These are phyloP conservation scores for Sinohyriopsis cumingii DNA, from an alignment of 2,888 invertebrate species.

Conservation along the genomic window DNA sequence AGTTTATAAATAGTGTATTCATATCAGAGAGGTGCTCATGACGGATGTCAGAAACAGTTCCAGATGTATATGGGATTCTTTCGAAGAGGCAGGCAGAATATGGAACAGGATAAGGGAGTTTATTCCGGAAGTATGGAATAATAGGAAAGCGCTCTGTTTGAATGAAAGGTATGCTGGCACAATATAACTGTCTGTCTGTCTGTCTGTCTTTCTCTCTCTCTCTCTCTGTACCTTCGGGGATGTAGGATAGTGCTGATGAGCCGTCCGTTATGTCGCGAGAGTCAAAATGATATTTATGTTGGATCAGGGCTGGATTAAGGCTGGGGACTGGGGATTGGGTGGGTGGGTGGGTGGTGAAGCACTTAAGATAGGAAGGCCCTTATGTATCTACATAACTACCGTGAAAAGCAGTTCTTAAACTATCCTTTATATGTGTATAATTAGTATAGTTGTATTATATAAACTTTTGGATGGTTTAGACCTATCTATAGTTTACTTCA, in stretches of 20 bases:
- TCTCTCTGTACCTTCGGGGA: neutral
- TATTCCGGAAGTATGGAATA: slow-evolving; percentile 46
- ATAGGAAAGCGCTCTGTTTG: slow-evolving; percentile 42
- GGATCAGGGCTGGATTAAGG: too few relatives aligned
- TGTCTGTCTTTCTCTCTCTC: neutral
- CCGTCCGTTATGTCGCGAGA: too few relatives aligned
- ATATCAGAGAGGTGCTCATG: slow-evolving; percentile 39
- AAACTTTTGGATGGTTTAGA: too few relatives aligned
- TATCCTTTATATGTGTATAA: too few relatives aligned
- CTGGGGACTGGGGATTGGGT: too few relatives aligned
- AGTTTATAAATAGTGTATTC: neutral
- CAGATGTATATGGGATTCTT: slow-evolving; percentile 58
- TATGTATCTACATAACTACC: too few relatives aligned
- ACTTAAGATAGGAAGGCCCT: too few relatives aligned
- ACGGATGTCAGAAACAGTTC: slow-evolving; percentile 54
- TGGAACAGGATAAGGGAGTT: slow-evolving; percentile 50
- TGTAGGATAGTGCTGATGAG: too few relatives aligned
- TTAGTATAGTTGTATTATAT: too few relatives aligned
- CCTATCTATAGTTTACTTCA: neutral
- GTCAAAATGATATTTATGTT: too few relatives aligned
- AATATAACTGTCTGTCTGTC: neutral
- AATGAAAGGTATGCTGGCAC: slow-evolving; percentile 56
- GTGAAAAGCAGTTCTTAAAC: too few relatives aligned
- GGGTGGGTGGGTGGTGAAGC: too few relatives aligned
- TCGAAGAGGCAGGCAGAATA: slow-evolving; percentile 44